A percentile compares a stretch with the other conserved stretches of the same genome.
phyloP scores from a whole-genome alignment of 2,888 invertebrate species.

The Conus canariensis region DNA sequence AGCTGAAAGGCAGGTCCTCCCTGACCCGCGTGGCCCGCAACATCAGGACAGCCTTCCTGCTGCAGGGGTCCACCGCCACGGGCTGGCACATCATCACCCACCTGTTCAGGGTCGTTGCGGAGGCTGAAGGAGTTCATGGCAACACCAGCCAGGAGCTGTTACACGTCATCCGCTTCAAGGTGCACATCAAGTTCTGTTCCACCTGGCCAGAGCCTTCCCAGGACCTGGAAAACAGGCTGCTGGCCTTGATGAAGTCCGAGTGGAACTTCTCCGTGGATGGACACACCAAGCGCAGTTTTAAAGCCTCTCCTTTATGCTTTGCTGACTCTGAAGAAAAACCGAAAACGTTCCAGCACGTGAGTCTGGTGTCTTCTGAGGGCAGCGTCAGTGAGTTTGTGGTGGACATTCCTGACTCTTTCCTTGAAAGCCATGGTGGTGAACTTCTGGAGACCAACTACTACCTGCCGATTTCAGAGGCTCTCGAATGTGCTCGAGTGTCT shows the following conservation, averaged over 20 bases:
- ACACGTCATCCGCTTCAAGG: slow-evolving; percentile 1
- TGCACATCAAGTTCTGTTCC: slow-evolving; percentile 11
- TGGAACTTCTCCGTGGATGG: slow-evolving; percentile 24
- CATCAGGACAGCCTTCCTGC: slow-evolving; percentile 39
- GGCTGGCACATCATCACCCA: slow-evolving; percentile 29
- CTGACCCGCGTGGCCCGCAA: slow-evolving; percentile 31
- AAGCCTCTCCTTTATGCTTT: neutral
- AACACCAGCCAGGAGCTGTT: neutral
- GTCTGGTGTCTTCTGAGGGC: neutral
- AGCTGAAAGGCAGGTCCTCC: neutral
- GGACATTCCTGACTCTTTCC: slow-evolving; percentile 19
- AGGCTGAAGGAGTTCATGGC: neutral
- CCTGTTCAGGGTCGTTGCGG: neutral
- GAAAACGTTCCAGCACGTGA: neutral
- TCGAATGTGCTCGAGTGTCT: neutral
- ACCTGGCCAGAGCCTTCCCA: slow-evolving; percentile 2
- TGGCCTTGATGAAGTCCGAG: slow-evolving; percentile 8
- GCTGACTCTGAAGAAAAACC: neutral
- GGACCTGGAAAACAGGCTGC: slow-evolving; percentile 7
- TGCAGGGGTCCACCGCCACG: slow-evolving; percentile 21
- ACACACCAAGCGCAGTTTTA: neutral
- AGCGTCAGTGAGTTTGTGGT: neutral
- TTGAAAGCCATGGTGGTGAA: neutral
- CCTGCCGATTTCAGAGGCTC: neutral
- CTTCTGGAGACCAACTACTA: slow-evolving; percentile 16